Evolutionary conservation across 2,797 vertebrate species (phyloP).

Genomic region (Selene dorsalis): DNA sequence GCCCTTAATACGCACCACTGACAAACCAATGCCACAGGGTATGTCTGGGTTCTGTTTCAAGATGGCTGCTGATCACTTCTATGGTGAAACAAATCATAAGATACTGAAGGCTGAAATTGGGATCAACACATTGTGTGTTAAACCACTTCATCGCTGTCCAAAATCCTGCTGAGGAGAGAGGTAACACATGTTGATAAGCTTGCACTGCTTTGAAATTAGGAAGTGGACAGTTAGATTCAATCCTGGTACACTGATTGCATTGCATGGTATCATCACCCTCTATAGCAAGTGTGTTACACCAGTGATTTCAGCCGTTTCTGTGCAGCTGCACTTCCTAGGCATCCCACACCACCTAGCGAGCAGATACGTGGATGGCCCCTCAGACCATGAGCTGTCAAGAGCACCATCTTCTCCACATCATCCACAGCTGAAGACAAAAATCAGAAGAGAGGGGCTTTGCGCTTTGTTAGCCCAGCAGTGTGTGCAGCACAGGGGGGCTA

Average conservation of each 20-base stretch:
- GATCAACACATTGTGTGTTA: background rate
- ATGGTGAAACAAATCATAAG: background rate
- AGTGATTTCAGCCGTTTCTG: conserved; percentile 23
- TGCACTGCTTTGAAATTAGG: too few species aligned
- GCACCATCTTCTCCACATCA: conserved; percentile 37
- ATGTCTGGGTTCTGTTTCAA: background rate
- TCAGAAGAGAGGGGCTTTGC: background rate
- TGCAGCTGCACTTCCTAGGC: conserved; percentile 61
- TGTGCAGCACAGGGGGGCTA: conserved; percentile 27
- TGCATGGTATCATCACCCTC: background rate
- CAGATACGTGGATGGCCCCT: conserved; percentile 32
- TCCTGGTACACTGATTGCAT: background rate
- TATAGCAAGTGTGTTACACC: background rate
- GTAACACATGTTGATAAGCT: background rate
- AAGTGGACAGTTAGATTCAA: background rate
- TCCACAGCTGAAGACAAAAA: background rate
- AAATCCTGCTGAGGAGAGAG: background rate
- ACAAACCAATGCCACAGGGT: background rate
- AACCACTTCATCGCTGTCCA: background rate
- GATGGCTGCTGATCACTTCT: background rate
- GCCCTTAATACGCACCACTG: background rate
- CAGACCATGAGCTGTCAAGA: conserved; percentile 55
- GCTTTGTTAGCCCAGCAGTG: conserved; percentile 25
- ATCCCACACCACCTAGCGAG: conserved; percentile 80
- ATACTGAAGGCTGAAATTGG: background rate